phyloP scores from a whole-genome alignment of 1,140 invertebrate genomes.

The Drosophila orosa region DNA sequence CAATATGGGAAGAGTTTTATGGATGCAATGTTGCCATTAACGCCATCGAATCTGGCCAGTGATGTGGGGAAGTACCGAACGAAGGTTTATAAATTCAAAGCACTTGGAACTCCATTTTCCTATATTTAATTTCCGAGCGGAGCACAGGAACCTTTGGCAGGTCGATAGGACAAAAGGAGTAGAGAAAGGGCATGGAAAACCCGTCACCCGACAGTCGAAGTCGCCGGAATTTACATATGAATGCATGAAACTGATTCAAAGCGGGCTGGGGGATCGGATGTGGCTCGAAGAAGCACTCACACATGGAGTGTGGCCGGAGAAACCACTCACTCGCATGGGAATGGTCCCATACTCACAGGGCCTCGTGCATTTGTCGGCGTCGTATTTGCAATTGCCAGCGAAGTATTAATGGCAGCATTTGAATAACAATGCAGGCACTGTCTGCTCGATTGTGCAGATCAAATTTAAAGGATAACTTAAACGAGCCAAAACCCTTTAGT shows the following conservation, averaged over 20 bases:
- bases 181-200: constrained; percentile 36
- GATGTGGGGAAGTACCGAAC: constrained; percentile 11
- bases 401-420: constrained; percentile 81
- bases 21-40: constrained; percentile 39
- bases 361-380: constrained; percentile 12
- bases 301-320: constrained; percentile 21
- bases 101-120: constrained; percentile 68
- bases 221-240: constrained; percentile 53
- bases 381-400: constrained; percentile 70
- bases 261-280: constrained; percentile 7
- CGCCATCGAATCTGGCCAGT: constrained; percentile 1
- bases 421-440: constrained; percentile 73
- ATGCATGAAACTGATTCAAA: constrained; percentile 12
- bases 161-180: constrained; percentile 10
- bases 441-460: constrained; percentile 12
- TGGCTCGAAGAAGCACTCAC: constrained; percentile 22
- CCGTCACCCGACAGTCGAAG: constrained; percentile 32
- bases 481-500: neutral
- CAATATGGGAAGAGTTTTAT: constrained; percentile 11
- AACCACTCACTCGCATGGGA: constrained; percentile 7
- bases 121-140: constrained; percentile 63
- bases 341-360: neutral
- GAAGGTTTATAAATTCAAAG: constrained; percentile 73
- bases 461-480: constrained; percentile 19
- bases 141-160: constrained; percentile 4